Evolutionary conservation across 2,888 invertebrate genomes (phyloP), one percentile per base, ranked within the genome.

Genomic region (Ormia ochracea): DNA sequence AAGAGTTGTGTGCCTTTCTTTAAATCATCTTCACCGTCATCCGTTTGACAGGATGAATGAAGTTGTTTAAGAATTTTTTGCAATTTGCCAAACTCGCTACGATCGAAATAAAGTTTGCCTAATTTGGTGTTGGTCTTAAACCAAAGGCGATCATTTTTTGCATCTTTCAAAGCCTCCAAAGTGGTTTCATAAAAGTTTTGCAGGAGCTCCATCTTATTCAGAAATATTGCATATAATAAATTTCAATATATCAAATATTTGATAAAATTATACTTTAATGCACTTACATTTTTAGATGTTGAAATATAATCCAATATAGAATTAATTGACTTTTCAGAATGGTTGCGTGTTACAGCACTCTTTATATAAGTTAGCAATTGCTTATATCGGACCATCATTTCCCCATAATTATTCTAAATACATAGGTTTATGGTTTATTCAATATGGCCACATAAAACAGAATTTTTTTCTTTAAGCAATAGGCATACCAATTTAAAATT

Each of bases 41-140:
- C 98, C 7, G 98, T 98, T 70, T 98, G 97, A 90, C 99, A 99
- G 74, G 98, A 98, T 86, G 95, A 95, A 89, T 99, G 98, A 81
- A 99, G 91, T 89, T 99, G 98, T 89, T 98, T 98, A 81, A 99
- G 91, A 86, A 99, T 99, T 91, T 96, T 97, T 63, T 98, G 96
- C 86, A 99, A 90, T 91, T 98, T 97, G 82, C 94, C 94, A 88
- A 96, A 99, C 88, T 99, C 98, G 63, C 94, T 95, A 76, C 98
- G 92, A 90, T 99, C 99, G 87, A 98, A 99, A 90, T 99, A 99
- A 23, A 99, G 91, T 90, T 99, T 99, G 54, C 99, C 99, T 84
- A 99, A 91, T 91, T 99, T 99, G 0, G 98, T 99, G 89, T 99
- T 99, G 0, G 99, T 99, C 91, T 99, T 99, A 89, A 99, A 99